Evolutionary conservation across 2,888 invertebrate genomes (phyloP).

Genomic region (Oligia latruncula): DNA sequence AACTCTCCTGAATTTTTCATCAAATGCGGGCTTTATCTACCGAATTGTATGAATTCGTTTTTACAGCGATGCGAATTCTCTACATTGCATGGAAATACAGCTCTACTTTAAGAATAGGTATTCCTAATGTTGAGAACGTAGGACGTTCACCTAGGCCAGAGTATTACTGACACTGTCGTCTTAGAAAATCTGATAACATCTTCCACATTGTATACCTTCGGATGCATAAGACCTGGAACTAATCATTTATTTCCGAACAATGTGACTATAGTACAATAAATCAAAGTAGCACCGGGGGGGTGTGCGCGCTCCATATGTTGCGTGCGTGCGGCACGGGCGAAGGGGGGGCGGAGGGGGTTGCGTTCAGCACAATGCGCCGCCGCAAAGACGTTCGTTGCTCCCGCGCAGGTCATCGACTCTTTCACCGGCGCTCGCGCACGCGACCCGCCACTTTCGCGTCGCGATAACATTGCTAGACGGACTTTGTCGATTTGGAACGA

Average conservation of each 20-base stretch:
- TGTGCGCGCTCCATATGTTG: conserved; percentile 70
- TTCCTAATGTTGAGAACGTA: neutral
- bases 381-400: conserved; percentile 90
- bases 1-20: neutral
- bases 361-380: conserved; percentile 79
- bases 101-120: neutral
- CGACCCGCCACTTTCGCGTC: conserved; percentile 86
- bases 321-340: conserved; percentile 69
- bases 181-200: conserved; percentile 39
- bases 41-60: neutral
- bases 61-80: neutral
- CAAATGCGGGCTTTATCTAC: neutral
- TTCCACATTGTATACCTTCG: conserved; percentile 26
- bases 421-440: conserved; percentile 86
- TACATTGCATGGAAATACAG: neutral
- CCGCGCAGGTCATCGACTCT: conserved; percentile 88
- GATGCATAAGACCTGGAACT: conserved; percentile 29
- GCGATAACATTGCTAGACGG: conserved; percentile 79
- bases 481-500: conserved; percentile 76
- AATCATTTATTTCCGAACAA: conserved; percentile 55
- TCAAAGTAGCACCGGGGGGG: conserved; percentile 63
- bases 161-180: conserved; percentile 8
- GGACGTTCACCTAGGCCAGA: neutral
- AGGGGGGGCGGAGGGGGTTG: conserved; percentile 68
- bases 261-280: conserved; percentile 60